Evolutionary conservation across 2,888 invertebrate species (phyloP), one percentile per base, ranked within the genome.

Genomic region (Hemaris fuciformis): DNA sequence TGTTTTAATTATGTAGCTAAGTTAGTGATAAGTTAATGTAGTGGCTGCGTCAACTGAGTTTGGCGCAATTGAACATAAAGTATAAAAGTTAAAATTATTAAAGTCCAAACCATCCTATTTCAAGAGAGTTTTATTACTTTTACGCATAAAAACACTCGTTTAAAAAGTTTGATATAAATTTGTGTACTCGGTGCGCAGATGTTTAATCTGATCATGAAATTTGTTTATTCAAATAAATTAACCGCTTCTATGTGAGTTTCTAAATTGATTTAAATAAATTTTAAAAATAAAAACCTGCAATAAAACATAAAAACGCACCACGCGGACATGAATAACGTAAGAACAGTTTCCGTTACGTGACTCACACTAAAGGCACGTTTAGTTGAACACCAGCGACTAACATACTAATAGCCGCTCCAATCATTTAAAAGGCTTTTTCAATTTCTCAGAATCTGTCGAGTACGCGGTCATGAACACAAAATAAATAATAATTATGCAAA

Each of bases 271-370:
- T 63, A 58, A 31, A 57, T 64, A 41, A 68, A 72, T 65, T 64
- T 67, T 71, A 64, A 71, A 69, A 64, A 62, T 63, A 59, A 63
- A 67, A 64, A 65, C 66, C 70, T 73, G 64, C 80, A 77, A 79
- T 79, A 77, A 82, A 81, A 82, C 80, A 82, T 81, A 82, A 77
- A 81, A 84, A 84, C 84, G 82, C 83, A 84, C 84, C 80, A 71
- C 74, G 70, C 73, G 81, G 82, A 76, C 87, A 87, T 87, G 83
- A 85, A 87, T 88, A 88, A 86, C 84, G 80, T 83, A 84, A 87
- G 87, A 85, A 84, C 85, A 81, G 85, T 89, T 89, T 90, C 89
- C 90, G 89, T 88, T 91, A 91, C 91, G 91, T 91, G 91, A 91
- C 90, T 91, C 90, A 91, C 83, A 81, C 81, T 74, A 83, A 79